Evolutionary conservation across 2,797 vertebrate genomes (phyloP).

Genomic region (Sebastes hubbsi): DNA sequence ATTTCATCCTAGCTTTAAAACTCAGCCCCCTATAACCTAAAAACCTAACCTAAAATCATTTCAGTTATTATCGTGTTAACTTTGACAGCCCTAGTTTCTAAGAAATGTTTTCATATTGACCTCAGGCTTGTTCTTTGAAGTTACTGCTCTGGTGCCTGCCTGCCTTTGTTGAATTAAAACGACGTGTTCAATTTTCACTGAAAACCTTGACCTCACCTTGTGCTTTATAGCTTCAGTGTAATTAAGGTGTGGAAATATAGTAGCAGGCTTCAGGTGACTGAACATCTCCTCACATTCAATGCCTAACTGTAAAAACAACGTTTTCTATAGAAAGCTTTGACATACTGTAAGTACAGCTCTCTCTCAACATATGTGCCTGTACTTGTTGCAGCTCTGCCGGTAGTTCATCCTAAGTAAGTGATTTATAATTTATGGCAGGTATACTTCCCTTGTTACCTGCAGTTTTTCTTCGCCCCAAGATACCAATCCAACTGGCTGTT

Average conservation of each 20-base stretch:
- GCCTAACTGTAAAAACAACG: not conserved
- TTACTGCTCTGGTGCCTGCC: not conserved
- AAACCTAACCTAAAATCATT: no score
- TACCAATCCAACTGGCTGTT: constrained; percentile 17
- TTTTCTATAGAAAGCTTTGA: not conserved
- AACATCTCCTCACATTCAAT: not conserved
- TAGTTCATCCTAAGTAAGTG: constrained; percentile 36
- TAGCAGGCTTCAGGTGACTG: constrained; percentile 1
- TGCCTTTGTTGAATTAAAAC: not conserved
- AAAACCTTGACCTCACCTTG: constrained; percentile 4
- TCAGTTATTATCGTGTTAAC: no score
- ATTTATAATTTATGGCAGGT: constrained; percentile 38
- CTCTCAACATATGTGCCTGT: constrained; percentile 11
- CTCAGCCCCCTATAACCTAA: no score
- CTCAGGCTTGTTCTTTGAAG: not conserved
- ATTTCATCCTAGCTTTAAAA: no score
- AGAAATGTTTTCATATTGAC: not conserved
- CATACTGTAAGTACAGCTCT: not conserved
- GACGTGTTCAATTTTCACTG: not conserved
- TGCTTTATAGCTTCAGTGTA: not conserved
- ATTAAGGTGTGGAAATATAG: constrained; percentile 30
- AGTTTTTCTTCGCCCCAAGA: constrained; percentile 46
- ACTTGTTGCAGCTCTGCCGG: constrained; percentile 46
- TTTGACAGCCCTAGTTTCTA: not conserved
- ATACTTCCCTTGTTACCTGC: constrained; percentile 10